Conservation (phyloP, 2,888 invertebrate genomes). For the Chymomyza procnemis region DNA sequence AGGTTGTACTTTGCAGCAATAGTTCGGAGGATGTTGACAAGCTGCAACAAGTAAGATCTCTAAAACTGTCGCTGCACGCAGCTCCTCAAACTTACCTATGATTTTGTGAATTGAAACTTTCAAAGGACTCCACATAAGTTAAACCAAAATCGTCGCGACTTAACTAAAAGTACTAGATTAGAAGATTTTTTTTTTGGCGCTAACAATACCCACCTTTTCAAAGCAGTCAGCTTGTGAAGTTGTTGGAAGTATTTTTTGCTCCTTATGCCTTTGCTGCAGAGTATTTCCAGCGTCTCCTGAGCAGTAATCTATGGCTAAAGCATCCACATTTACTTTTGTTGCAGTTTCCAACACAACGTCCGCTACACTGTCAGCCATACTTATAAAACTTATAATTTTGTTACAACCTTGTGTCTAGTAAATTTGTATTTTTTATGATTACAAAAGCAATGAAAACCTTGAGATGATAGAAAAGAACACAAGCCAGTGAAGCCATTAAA, state of each 20-base stretch:
- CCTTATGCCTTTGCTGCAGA: neutral
- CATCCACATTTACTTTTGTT: neutral
- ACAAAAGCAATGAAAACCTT: slow-evolving; percentile 13
- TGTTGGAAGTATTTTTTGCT: neutral
- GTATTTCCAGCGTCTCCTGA: neutral
- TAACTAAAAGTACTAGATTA: neutral
- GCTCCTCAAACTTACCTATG: neutral
- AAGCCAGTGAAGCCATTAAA: neutral
- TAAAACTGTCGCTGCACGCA: too few species aligned
- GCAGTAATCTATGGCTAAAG: neutral
- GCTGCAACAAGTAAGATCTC: neutral
- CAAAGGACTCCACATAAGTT: neutral
- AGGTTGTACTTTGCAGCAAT: neutral
- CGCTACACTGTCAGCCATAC: neutral
- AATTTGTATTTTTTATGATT: neutral
- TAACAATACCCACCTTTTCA: neutral
- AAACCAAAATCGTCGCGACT: neutral
- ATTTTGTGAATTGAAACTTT: neutral
- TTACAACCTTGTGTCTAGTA: neutral
- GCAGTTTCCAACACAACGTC: neutral
- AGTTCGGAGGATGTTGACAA: neutral
- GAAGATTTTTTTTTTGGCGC: too few species aligned
- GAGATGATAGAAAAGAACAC: neutral
- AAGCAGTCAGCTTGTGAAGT: neutral
- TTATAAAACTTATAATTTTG: neutral